A percentile compares a stretch with the other conserved stretches of the same genome.
Evolutionary conservation across 2,888 invertebrate species (phyloP).

Genomic region (Autographa pulchrina): DNA sequence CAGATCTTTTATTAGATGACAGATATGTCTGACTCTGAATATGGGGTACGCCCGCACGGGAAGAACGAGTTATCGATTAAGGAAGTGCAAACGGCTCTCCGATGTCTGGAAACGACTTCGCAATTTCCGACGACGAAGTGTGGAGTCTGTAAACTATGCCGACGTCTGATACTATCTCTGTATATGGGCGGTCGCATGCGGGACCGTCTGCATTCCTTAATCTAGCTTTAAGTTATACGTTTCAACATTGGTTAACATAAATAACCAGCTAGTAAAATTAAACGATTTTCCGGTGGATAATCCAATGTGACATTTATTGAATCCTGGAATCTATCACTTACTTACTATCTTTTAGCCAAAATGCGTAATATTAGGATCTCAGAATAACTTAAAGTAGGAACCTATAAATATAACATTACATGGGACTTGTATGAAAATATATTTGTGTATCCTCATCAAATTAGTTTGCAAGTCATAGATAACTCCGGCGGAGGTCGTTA

Average conservation of each 20-base stretch:
- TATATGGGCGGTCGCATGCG: conserved; percentile 19
- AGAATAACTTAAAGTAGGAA: background rate
- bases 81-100: conserved; percentile 38
- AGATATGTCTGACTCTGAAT: conserved; percentile 3
- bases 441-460: conserved; percentile 27
- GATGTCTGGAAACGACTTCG: conserved; percentile 28
- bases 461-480: conserved; percentile 13
- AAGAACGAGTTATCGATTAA: conserved; percentile 43
- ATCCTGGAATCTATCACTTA: background rate
- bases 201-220: conserved; percentile 10
- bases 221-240: background rate
- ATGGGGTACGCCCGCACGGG: conserved; percentile 18
- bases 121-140: conserved; percentile 23
- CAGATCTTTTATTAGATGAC: background rate
- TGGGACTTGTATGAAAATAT: background rate
- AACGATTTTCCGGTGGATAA: background rate
- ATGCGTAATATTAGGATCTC: background rate
- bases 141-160: conserved; percentile 11
- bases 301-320: background rate
- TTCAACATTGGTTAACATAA: background rate
- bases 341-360: background rate
- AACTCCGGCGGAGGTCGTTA: conserved; percentile 23
- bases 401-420: background rate
- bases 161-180: conserved; percentile 17
- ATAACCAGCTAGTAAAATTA: background rate